These are phyloP conservation scores for Drepanosiphum platanoidis DNA, from an alignment of 2,888 invertebrate genomes.

Conservation along the genomic window DNA sequence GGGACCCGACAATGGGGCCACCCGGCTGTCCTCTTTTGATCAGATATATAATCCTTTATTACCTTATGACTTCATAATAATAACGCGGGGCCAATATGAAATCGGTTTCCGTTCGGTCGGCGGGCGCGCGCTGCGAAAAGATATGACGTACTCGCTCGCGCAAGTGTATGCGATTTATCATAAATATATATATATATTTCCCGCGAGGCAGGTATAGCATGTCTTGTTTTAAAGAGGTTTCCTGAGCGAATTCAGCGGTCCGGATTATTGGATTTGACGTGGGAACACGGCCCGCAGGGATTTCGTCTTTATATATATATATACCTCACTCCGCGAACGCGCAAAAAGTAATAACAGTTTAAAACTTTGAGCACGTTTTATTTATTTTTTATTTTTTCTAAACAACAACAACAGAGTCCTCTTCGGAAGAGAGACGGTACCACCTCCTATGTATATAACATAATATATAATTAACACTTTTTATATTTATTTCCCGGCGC, in stretches of 20 bases:
- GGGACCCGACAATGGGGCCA: slow-evolving; percentile 36
- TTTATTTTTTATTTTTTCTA: too few relatives aligned
- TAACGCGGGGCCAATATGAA: slow-evolving; percentile 6
- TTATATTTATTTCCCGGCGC: slow-evolving; percentile 19
- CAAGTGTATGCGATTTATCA: too few relatives aligned
- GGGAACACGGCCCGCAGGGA: slow-evolving; percentile 44
- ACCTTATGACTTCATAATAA: slow-evolving; percentile 42
- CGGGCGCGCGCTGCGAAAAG: background rate
- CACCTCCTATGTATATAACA: too few relatives aligned
- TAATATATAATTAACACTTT: slow-evolving; percentile 36
- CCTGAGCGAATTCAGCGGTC: slow-evolving; percentile 16
- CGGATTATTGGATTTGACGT: slow-evolving; percentile 59
- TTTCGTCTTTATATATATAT: slow-evolving; percentile 50
- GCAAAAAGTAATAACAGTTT: slow-evolving; percentile 46
- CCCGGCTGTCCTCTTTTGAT: slow-evolving; percentile 42
- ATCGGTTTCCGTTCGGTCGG: slow-evolving; percentile 40
- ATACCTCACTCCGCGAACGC: background rate
- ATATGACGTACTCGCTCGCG: too few relatives aligned
- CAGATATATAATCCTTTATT: slow-evolving; percentile 54
- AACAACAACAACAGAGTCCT: slow-evolving; percentile 17
- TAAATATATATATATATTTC: background rate
- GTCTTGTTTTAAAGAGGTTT: slow-evolving; percentile 36
- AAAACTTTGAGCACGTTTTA: slow-evolving; percentile 47
- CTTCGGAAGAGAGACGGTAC: too few relatives aligned
- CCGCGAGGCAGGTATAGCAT: background rate